Conservation (phyloP, 2,888 invertebrate genomes). For the Hoplodrina blanda region DNA sequence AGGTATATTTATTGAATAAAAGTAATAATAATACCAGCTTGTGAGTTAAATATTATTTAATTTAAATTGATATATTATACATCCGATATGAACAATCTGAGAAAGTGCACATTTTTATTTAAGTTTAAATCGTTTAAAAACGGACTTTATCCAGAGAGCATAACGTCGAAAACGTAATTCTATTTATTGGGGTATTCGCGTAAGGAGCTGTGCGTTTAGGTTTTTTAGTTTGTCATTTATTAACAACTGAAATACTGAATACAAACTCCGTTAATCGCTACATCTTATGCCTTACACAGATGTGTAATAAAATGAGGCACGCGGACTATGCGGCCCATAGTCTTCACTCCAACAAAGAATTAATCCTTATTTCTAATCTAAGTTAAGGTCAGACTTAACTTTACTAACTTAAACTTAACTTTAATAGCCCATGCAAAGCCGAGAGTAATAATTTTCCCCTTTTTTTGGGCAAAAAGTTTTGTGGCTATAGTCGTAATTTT, state of each 20-base stretch:
- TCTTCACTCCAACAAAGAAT: conserved; percentile 71
- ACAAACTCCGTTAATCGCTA: conserved; percentile 27
- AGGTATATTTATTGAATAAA: no score
- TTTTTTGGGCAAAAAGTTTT: conserved; percentile 38
- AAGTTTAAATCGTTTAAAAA: no score
- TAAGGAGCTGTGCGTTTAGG: no score
- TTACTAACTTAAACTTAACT: conserved; percentile 42
- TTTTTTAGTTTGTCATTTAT: no score
- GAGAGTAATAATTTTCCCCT: conserved; percentile 14
- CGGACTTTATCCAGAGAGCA: no score
- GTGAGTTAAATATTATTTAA: no score
- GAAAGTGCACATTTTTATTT: no score
- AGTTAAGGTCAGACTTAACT: conserved; percentile 48
- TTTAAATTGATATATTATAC: no score
- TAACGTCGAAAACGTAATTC: no score
- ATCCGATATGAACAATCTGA: no score
- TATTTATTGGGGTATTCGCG: no score
- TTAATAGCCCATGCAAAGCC: conserved; percentile 26
- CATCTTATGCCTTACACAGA: conserved; percentile 55
- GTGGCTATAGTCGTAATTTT: conserved; percentile 19
- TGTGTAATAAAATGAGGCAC: conserved; percentile 83
- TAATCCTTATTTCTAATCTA: conserved; percentile 64
- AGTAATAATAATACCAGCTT: no score
- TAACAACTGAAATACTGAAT: not conserved
- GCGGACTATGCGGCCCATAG: conserved; percentile 78